A percentile compares a stretch with the other conserved stretches of the same genome.
Evolutionary conservation across 2,113 vertebrate genomes (phyloP).

Genomic region (human): GRCh38 chr1:14073001-14073500

Average conservation of each 20-base stretch:
- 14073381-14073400: too few relatives aligned
- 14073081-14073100: neutral
- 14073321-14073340: neutral
- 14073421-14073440: too few relatives aligned
- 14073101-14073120: neutral
- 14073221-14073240: neutral
- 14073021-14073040: neutral
- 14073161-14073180: neutral
- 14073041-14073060: fast-evolving
- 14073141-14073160: neutral
- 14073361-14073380: neutral
- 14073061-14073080: fast-evolving
- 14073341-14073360: neutral
- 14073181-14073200: neutral
- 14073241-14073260: neutral
- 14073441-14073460: too few relatives aligned
- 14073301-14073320: fast-evolving
- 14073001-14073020: neutral
- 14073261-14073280: neutral
- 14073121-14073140: neutral
- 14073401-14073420: too few relatives aligned
- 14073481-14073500: too few relatives aligned
- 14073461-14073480: too few relatives aligned
- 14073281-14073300: fast-evolving
- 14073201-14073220: neutral